Evolutionary conservation across 2,797 vertebrate species (phyloP).

Genomic region (Tragelaphus eurycerus): DNA sequence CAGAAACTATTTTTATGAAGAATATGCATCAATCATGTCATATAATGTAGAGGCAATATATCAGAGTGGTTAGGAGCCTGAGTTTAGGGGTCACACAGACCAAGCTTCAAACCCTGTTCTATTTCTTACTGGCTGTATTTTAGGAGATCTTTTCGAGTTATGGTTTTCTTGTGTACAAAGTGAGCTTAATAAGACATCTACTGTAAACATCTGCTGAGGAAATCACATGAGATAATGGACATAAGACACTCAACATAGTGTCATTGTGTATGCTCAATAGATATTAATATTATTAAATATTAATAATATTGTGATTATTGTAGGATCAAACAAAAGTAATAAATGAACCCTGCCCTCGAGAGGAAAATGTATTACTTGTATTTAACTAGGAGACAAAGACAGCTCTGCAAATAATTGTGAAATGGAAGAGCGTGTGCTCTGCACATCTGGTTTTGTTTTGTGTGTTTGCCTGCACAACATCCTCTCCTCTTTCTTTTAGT

Average conservation of each 20-base stretch:
- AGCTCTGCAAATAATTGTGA: neutral
- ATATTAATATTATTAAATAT: neutral
- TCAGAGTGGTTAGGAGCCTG: neutral
- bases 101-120: neutral
- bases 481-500: neutral
- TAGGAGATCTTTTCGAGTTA: neutral
- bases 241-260: too few relatives aligned
- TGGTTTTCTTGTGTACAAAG: neutral
- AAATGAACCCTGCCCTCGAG: neutral
- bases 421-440: neutral
- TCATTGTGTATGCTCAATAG: neutral
- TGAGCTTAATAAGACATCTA: neutral
- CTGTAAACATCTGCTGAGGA: neutral
- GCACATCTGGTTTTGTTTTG: neutral
- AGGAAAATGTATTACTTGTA: neutral
- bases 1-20: neutral
- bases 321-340: neutral
- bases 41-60: neutral
- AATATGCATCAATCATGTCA: neutral
- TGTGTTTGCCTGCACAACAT: neutral
- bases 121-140: neutral
- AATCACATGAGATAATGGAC: neutral
- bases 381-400: neutral
- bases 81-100: neutral
- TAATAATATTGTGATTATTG: neutral